Conservation (phyloP, 2,888 invertebrate genomes). For the Tipula confusa region DNA sequence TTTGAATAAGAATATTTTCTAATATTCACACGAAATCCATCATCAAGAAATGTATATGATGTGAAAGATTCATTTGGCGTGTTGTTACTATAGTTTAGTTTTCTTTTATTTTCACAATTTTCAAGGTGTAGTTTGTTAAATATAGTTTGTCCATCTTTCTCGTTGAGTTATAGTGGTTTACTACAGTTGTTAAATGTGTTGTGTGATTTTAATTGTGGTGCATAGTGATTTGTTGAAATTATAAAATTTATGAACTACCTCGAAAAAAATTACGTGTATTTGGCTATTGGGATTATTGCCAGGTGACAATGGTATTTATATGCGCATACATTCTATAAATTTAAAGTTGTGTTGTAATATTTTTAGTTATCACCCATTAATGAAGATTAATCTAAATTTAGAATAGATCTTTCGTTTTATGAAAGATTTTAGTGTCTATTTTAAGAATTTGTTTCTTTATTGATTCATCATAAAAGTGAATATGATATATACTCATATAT, state of each 20-base stretch:
- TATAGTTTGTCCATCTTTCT: background rate
- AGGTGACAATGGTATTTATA: background rate
- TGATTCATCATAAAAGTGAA: slow-evolving; percentile 5
- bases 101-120: background rate
- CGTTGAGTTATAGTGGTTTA: background rate
- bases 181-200: background rate
- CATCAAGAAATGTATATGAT: background rate
- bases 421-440: background rate
- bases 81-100: background rate
- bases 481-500: background rate
- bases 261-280: background rate
- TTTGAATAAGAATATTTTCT: background rate
- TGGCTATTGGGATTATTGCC: background rate
- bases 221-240: background rate
- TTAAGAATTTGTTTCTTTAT: background rate
- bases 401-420: background rate
- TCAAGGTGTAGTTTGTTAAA: background rate
- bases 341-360: background rate
- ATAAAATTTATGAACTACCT: background rate
- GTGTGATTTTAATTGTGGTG: background rate
- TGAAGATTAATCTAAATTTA: slow-evolving; percentile 12
- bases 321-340: background rate
- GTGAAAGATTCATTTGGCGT: background rate
- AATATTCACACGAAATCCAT: background rate
- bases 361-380: background rate